Conservation (phyloP, 23 tunicate genomes). For the Ciona savignyi region DNA sequence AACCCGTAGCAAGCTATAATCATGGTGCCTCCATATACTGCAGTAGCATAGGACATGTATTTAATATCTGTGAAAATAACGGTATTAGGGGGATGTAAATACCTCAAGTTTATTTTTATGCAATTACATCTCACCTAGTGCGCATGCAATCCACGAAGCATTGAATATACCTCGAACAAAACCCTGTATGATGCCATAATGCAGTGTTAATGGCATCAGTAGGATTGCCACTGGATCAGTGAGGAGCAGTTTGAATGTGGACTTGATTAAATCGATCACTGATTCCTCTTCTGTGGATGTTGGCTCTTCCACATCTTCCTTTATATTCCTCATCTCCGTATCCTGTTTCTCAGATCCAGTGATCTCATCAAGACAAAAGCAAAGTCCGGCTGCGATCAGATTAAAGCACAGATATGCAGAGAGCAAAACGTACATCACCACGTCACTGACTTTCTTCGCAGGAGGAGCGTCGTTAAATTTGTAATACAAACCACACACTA, state of each 20-base stretch:
- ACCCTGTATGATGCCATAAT: slow-evolving; percentile 63
- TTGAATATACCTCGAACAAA: slow-evolving; percentile 53
- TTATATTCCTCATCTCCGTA: neutral
- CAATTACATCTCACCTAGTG: slow-evolving; percentile 73
- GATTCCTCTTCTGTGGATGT: neutral
- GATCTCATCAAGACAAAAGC: slow-evolving; percentile 45
- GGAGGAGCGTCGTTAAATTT: slow-evolving; percentile 13
- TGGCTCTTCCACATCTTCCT: neutral
- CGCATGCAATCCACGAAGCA: slow-evolving; percentile 66
- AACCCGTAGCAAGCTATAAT: slow-evolving; percentile 36
- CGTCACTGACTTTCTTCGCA: slow-evolving; percentile 15
- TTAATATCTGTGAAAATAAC: slow-evolving; percentile 43
- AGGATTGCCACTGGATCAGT: slow-evolving; percentile 37
- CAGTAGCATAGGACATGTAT: slow-evolving; percentile 60
- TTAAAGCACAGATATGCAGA: slow-evolving; percentile 28
- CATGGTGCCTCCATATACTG: slow-evolving; percentile 48
- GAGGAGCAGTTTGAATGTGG: slow-evolving; percentile 32
- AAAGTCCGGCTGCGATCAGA: slow-evolving; percentile 24
- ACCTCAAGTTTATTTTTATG: no score
- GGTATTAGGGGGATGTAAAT: no score
- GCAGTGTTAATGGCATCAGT: slow-evolving; percentile 64
- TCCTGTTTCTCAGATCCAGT: slow-evolving; percentile 19
- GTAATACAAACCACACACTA: slow-evolving; percentile 30
- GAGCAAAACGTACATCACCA: slow-evolving; percentile 39
- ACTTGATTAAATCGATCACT: slow-evolving; percentile 25